Conservation (phyloP, 2,113 vertebrate genomes). For the Labeo rohita region DNA sequence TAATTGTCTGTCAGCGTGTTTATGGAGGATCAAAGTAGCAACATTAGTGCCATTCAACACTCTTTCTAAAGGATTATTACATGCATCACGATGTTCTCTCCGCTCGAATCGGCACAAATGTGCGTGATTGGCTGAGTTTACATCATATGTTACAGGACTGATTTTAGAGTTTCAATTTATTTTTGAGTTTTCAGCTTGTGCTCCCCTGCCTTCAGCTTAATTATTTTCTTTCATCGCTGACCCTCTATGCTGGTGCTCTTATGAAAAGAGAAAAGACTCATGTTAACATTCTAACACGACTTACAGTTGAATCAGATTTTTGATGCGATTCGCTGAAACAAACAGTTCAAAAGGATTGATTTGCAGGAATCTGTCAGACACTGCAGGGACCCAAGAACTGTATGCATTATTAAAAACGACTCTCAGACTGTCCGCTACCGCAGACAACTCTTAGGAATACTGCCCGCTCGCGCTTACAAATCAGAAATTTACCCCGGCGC, state of each 20-base stretch:
- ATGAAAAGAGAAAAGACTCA: background rate
- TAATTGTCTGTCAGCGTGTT: slow-evolving; percentile 33
- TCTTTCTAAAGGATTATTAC: background rate
- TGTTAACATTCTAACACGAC: background rate
- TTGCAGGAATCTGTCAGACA: background rate
- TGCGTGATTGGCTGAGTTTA: background rate
- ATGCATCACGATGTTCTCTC: background rate
- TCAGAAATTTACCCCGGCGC: background rate
- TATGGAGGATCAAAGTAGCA: slow-evolving; percentile 33
- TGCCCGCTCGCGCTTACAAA: background rate
- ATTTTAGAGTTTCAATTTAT: background rate
- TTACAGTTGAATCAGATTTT: background rate
- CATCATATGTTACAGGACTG: background rate
- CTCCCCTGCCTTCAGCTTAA: background rate
- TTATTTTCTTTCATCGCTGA: background rate
- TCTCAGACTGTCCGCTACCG: background rate
- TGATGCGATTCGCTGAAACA: background rate
- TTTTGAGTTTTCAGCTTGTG: background rate
- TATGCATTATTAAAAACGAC: slow-evolving; percentile 20
- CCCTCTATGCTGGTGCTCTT: background rate
- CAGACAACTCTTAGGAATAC: background rate
- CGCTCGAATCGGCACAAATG: background rate
- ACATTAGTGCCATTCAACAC: slow-evolving; percentile 22
- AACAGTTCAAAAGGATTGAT: background rate
- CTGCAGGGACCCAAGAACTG: background rate